A percentile compares a stretch with the other conserved stretches of the same genome.
Evolutionary conservation across 2,797 vertebrate genomes (phyloP).

Genomic region (Phoebastria nigripes): DNA sequence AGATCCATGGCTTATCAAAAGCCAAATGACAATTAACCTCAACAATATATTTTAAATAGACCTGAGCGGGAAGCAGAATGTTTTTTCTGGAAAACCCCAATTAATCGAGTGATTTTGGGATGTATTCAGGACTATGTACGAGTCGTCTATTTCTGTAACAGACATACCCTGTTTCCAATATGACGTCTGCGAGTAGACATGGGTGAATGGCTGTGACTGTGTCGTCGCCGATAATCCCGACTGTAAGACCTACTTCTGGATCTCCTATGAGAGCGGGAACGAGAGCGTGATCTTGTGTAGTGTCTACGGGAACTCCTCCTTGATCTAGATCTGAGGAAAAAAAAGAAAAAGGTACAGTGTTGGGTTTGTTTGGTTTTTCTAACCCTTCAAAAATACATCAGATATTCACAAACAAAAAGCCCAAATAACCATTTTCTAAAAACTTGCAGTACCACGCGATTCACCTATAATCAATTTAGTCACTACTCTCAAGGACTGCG

Average conservation of each 20-base stretch:
- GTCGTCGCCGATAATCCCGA: constrained; percentile 86
- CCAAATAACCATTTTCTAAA: neutral
- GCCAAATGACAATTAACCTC: neutral
- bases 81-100: neutral
- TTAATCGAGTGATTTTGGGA: rapidly evolving
- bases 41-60: neutral
- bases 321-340: constrained; percentile 83
- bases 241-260: constrained; percentile 92
- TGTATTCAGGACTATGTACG: rapidly evolving
- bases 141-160: neutral
- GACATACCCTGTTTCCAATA: constrained; percentile 89
- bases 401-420: neutral
- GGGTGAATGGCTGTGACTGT: constrained; percentile 91
- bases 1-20: neutral
- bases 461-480: neutral
- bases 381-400: neutral
- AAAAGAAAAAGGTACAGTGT: neutral
- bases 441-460: neutral
- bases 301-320: constrained; percentile 89
- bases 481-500: neutral
- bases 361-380: neutral
- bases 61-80: neutral
- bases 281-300: constrained; percentile 88
- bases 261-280: constrained; percentile 86
- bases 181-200: constrained; percentile 95